Evolutionary conservation across 2,797 vertebrate species (phyloP), one percentile per base, ranked within the genome.

Genomic region (Okamejei kenojei): DNA sequence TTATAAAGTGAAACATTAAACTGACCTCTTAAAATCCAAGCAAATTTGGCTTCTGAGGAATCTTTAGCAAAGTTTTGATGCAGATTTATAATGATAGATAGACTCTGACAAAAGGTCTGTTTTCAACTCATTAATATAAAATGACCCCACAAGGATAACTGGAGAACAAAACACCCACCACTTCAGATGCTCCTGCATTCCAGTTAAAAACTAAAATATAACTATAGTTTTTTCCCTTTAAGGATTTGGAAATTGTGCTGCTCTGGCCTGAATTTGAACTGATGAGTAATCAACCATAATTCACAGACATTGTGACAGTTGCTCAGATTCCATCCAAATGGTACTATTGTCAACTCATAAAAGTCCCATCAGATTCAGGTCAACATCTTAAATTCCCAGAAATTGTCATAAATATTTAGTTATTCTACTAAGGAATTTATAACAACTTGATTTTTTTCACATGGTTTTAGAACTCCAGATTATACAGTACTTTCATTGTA

Each of bases 201-300:
- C 61, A 68, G 17, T 88, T 32, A 88, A 88, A 86, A 88, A 1
- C 35, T 32, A 88, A 21, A 88, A 17, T n/a, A 35, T 11, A 84
- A 84, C 23, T 61, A 7, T 7, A 73, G 4, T 7, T 58, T 54
- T 23, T 68, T 88, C n/a, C 7, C 61, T n/a, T 86, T 0, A 88
- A 65, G 3, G n/a, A 1, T 35, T 35, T 88, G 61, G n/a, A n/a
- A 68, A 68, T 68, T 88, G 29, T 21, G n/a, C 9, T 54, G 4
- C n/a, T 35, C n/a, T n/a, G 13, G n/a, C 61, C 61, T 88, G n/a
- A 68, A 68, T 88, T 88, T n/a, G 82, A 65, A 88, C 65, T 65
- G 15, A 26, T 68, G n/a, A 35, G 63, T 88, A 35, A 88, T 63
- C 19, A 88, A 19, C 35, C n/a, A 9, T 68, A 63, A 88, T 5